Evolutionary conservation across 2,113 vertebrate species (phyloP), one percentile per base, ranked within the genome.

Genomic region (Malurus elegans): DNA sequence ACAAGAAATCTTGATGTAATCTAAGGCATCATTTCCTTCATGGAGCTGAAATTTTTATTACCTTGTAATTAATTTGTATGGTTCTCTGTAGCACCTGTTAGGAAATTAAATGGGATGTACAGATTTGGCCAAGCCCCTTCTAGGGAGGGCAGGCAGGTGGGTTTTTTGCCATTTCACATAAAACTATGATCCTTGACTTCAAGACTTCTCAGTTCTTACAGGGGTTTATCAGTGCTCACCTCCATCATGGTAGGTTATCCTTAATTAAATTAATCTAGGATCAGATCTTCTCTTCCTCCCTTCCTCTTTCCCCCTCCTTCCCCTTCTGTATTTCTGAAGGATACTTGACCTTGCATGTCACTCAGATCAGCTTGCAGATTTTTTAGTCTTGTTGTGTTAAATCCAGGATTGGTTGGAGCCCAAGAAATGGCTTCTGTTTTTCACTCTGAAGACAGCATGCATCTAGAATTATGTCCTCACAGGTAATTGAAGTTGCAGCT

Each of bases 211-310:
- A 67, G 56, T 92, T 91, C 58, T 93, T 36, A 17, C 0, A 1
- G 23, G 25, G 53, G 14, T 31, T 87, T 75, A 53, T 57, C 86
- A 69, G 51, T 85, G 40, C 38, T 84, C 24, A 62, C 40, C 26
- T 94, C 29, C 45, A 67, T 18, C 11, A 57, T 71, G 64, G 21
- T 3, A 4, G 38, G 26, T 94, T 88, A 62, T 80, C 71, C n/a
- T 50, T 89, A 84, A 92, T 94, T 90, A 96, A 54, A 90, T 80
- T 78, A 74, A 75, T 67, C 54, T 71, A 40, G 28, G 44, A 86
- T 14, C 71, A 25, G 28, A 40, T 88, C 47, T 67, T 78, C 14
- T 20, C 23, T 18, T 90, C 36, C 42, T 88, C 56, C 47, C 34
- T 60, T 88, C 14, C 13, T n/a, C 45, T 29, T 60, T 73, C 42